Evolutionary conservation across 2,113 vertebrate genomes (phyloP), one percentile per base, ranked within the genome.

Genomic region (Rhinolophus sinicus): DNA sequence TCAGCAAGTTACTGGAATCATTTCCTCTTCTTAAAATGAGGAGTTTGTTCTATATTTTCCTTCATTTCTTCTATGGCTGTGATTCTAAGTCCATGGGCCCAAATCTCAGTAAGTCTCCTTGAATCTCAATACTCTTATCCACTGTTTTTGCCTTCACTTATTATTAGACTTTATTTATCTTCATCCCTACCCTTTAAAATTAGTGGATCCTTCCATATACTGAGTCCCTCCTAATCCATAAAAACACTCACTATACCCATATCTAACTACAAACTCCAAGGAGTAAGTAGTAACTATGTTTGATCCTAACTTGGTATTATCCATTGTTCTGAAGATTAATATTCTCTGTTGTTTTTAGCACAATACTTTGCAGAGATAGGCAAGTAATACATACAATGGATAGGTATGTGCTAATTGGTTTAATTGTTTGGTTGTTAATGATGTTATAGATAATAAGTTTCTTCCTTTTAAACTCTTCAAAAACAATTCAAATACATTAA

Each of bases 341-440:
- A 56, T 91, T 91, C 19, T 81, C 1, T 86, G 67, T 62, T 60
- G 52, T 38, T 93, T 40, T 90, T 76, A 50, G 60, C 11, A 83
- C 21, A 88, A 54, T 26, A 47, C 24, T 84, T 88, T 70, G 5
- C 21, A 67, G 64, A 96, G 21, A 78, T 14, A 92, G 50, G 18
- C 30, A 54, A 86, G 75, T 58, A 86, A 87, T 73, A 50, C 9
- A 72, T 65, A 47, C 9, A 67, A 85, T 92, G 38, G 84, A 84
- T 93, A 73, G 38, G 8, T 85, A 52, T 73, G 3, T 16, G 64
- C 67, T 85, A 72, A 93, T 77, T 80, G 81, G 70, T 54, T 92
- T 93, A 93, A 84, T 93, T 94, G 6, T 28, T 94, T 85, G 22
- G 35, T 38, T 93, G 30, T 11, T 86, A 84, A 92, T 90, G 95